Evolutionary conservation across 2,888 invertebrate genomes (phyloP).

Genomic region (Druceiella hillmani): DNA sequence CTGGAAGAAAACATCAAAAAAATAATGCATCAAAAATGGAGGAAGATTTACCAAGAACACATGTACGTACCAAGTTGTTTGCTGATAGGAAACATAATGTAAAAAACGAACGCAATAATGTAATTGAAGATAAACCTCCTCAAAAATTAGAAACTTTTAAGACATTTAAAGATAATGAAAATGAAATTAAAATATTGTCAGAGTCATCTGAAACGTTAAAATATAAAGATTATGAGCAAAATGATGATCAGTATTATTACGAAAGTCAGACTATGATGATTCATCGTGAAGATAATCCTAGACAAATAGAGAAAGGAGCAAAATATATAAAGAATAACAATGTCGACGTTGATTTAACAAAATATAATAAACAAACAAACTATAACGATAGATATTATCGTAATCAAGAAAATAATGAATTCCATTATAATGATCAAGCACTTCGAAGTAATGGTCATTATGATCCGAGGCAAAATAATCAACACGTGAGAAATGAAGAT

Average conservation of each 20-base stretch:
- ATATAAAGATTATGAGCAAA: constrained; percentile 43
- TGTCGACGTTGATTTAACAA: no score
- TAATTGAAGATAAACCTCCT: constrained; percentile 27
- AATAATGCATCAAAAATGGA: constrained; percentile 48
- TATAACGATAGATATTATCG: no score
- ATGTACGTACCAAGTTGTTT: constrained; percentile 40
- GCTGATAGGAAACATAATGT: constrained; percentile 40
- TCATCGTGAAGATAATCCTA: no score
- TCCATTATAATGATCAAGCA: no score
- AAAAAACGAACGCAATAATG: constrained; percentile 33
- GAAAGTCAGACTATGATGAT: no score
- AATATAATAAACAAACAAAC: no score
- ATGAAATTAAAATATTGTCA: constrained; percentile 47
- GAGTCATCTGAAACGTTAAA: constrained; percentile 49
- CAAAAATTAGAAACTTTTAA: constrained; percentile 46
- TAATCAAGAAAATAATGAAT: no score
- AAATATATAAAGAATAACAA: no score
- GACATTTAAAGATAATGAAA: constrained; percentile 48
- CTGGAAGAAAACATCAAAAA: constrained; percentile 41
- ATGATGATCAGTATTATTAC: constrained; percentile 41
- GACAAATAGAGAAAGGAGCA: no score
- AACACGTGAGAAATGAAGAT: no score
- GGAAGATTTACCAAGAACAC: constrained; percentile 46
- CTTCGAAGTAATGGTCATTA: no score
- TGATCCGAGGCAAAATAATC: no score